Percentiles rank a stretch among this genome's conserved stretches.
Conservation (phyloP, 2,797 vertebrate genomes). For the Crocidura indochinensis region DNA sequence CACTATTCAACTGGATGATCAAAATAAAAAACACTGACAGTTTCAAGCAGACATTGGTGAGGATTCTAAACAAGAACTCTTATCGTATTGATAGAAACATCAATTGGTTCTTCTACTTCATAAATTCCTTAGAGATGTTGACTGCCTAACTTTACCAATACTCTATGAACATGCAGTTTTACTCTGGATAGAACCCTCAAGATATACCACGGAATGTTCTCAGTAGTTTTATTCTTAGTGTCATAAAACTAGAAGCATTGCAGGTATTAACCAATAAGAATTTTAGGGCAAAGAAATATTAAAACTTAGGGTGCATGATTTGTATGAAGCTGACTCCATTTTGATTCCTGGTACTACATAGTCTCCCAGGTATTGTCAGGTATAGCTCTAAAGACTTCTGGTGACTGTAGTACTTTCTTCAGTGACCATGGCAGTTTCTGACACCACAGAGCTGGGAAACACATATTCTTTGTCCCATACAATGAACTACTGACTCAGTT, state of each 20-base stretch:
- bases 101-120: neutral
- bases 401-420: too few relatives aligned
- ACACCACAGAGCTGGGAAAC: too few relatives aligned
- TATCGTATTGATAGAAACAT: neutral
- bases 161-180: neutral
- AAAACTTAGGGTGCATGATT: too few relatives aligned
- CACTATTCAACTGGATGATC: neutral
- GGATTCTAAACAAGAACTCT: neutral
- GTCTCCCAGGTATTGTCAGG: too few relatives aligned
- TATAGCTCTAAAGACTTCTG: too few relatives aligned
- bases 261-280: neutral
- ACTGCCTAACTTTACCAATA: conserved; percentile 18
- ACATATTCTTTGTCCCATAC: too few relatives aligned
- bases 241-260: conserved; percentile 6
- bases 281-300: neutral
- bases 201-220: neutral
- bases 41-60: too few relatives aligned
- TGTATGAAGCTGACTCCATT: too few relatives aligned
- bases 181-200: neutral
- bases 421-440: too few relatives aligned
- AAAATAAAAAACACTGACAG: neutral
- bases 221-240: neutral
- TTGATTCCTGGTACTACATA: too few relatives aligned
- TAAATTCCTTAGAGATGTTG: conserved; percentile 10
- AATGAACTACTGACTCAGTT: too few relatives aligned